Percentiles rank a stretch among this genome's conserved stretches.
Evolutionary conservation across 1,140 invertebrate genomes (phyloP).

Genomic region (Rhysida immarginata): DNA sequence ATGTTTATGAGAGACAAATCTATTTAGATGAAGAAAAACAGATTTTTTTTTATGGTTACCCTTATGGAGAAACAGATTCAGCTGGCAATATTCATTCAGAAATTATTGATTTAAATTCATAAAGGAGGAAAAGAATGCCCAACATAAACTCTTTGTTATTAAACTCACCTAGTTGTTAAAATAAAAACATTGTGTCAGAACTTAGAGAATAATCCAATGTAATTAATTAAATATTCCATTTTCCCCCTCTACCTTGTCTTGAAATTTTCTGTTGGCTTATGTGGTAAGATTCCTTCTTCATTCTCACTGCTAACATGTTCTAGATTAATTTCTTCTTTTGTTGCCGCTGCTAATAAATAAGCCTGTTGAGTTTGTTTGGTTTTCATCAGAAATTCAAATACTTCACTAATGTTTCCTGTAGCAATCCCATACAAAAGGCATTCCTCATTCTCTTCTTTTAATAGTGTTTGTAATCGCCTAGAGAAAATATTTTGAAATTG

Average conservation of each 20-base stretch:
- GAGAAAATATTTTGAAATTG: too few species aligned
- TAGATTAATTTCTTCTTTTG: conserved; percentile 18
- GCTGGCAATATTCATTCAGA: too few species aligned
- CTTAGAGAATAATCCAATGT: not conserved
- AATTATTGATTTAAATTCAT: too few species aligned
- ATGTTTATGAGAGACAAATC: too few species aligned
- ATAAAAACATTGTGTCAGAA: not conserved
- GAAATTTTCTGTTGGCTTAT: not conserved
- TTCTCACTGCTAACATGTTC: not conserved
- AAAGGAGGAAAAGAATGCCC: too few species aligned
- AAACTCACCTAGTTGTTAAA: too few species aligned
- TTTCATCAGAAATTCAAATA: conserved; percentile 24
- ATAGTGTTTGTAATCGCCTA: conserved; percentile 26
- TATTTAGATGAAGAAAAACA: too few species aligned
- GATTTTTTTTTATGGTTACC: too few species aligned
- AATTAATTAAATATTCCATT: not conserved
- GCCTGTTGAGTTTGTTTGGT: conserved; percentile 25
- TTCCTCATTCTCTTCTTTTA: conserved; percentile 25
- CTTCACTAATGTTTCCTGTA: conserved; percentile 21
- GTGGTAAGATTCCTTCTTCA: not conserved
- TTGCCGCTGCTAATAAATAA: conserved; percentile 22
- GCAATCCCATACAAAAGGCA: conserved; percentile 26
- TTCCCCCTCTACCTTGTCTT: not conserved
- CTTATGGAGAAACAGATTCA: too few species aligned
- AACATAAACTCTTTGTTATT: too few species aligned